Conservation (phyloP, 37 sponge, comb jelly and placozoan species). For the Beroe forskalii region DNA sequence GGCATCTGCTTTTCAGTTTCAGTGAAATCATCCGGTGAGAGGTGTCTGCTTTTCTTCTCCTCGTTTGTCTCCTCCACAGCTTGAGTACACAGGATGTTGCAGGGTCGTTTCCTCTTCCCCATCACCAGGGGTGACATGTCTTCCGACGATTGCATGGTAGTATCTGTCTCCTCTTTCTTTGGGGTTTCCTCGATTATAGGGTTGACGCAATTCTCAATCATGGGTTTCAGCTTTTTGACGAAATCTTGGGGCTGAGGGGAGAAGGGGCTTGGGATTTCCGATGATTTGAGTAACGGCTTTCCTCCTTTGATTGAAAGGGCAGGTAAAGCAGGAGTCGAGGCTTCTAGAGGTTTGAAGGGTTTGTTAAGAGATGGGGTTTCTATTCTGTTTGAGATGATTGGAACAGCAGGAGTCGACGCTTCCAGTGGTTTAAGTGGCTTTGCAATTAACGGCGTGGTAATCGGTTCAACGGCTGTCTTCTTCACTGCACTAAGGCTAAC, state of each 20-base stretch:
- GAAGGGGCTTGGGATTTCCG: background rate
- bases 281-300: background rate
- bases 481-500: background rate
- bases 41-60: background rate
- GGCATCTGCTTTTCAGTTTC: background rate
- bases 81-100: slow-evolving; percentile 26
- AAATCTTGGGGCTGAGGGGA: no score
- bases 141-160: background rate
- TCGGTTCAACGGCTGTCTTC: background rate
- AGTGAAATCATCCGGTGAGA: background rate
- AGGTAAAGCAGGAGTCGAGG: background rate
- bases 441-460: background rate
- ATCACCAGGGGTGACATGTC: background rate
- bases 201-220: background rate
- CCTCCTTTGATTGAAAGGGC: background rate
- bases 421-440: background rate
- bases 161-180: background rate
- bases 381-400: background rate
- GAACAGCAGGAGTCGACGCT: background rate
- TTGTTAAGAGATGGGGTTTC: background rate
- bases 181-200: background rate
- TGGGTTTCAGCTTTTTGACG: background rate
- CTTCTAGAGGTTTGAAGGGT: background rate
- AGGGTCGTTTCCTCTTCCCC: slow-evolving; percentile 25
- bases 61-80: background rate